A percentile compares a stretch with the other conserved stretches of the same genome.
These are phyloP conservation scores for Drosophila pandora DNA, from an alignment of 1,140 invertebrate species.

Conservation along the genomic window DNA sequence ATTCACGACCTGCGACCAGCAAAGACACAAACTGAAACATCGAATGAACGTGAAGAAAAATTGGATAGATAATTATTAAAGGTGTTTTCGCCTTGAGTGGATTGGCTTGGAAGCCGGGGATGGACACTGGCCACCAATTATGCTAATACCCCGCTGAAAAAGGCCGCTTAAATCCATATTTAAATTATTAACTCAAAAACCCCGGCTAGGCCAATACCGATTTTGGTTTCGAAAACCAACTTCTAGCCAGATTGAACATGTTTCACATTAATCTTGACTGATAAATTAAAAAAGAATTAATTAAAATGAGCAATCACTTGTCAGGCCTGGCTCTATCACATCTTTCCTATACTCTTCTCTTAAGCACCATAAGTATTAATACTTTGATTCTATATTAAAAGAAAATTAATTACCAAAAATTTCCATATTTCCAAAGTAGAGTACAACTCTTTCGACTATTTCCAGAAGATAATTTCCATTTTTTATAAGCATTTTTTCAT, in stretches of 20 bases:
- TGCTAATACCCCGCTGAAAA: slow-evolving; percentile 72
- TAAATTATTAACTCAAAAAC: slow-evolving; percentile 69
- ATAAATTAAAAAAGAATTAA: slow-evolving; percentile 80
- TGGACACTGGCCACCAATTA: slow-evolving; percentile 73
- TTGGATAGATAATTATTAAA: slow-evolving; percentile 74
- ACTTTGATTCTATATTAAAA: slow-evolving; percentile 34
- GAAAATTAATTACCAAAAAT: neutral
- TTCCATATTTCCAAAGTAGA: neutral
- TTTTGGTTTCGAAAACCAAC: slow-evolving; percentile 56
- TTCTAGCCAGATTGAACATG: slow-evolving; percentile 66
- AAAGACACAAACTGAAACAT: slow-evolving; percentile 29
- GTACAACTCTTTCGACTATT: slow-evolving; percentile 4
- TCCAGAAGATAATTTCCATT: neutral
- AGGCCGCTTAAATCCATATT: slow-evolving; percentile 72
- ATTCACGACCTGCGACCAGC: slow-evolving; percentile 64
- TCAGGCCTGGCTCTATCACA: slow-evolving; percentile 9
- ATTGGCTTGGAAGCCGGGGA: slow-evolving; percentile 24
- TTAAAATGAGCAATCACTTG: slow-evolving; percentile 70
- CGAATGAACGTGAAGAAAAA: slow-evolving; percentile 66
- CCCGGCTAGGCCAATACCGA: slow-evolving; percentile 27
- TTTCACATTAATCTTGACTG: slow-evolving; percentile 79
- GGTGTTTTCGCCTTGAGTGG: slow-evolving; percentile 76
- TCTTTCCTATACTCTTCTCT: slow-evolving; percentile 20
- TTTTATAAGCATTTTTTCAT: slow-evolving; percentile 55
- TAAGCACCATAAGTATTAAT: neutral